These are phyloP conservation scores for Oscheius myriophilus DNA, from an alignment of 2,888 invertebrate species.

Conservation along the genomic window DNA sequence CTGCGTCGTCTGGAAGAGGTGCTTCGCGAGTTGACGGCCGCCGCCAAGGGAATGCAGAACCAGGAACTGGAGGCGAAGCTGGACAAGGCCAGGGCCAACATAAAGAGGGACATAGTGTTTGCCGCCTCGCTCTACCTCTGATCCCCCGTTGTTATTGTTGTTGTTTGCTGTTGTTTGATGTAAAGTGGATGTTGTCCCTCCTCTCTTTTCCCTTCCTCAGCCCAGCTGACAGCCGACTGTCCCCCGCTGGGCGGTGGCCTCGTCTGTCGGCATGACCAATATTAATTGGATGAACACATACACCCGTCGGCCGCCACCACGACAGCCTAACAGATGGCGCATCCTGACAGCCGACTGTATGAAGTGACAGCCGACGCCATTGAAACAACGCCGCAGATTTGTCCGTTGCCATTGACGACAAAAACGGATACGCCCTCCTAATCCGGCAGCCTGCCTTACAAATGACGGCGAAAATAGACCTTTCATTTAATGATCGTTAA, in stretches of 20 bases:
- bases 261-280: constrained; percentile 17
- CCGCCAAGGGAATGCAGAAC: constrained; percentile 61
- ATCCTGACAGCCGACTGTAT: constrained; percentile 22
- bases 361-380: background rate
- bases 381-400: too few relatives aligned
- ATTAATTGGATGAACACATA: constrained; percentile 30
- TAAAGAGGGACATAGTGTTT: constrained; percentile 99
- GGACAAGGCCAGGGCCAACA: constrained; percentile 73
- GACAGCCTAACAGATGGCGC: too few relatives aligned
- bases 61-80: constrained; percentile 73
- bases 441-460: too few relatives aligned
- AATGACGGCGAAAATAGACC: too few relatives aligned
- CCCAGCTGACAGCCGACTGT: background rate
- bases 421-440: too few relatives aligned
- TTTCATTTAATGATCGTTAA: too few relatives aligned
- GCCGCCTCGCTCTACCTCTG: constrained; percentile 94
- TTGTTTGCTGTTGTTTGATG: constrained; percentile 8
- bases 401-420: too few relatives aligned
- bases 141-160: background rate
- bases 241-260: constrained; percentile 18
- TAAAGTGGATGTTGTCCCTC: background rate
- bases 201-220: background rate
- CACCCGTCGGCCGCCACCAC: background rate
- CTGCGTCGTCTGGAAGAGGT: constrained; percentile 96
- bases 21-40: constrained; percentile 83